Evolutionary conservation across 2,797 vertebrate species (phyloP).

Genomic region (Protosalanx chinensis): DNA sequence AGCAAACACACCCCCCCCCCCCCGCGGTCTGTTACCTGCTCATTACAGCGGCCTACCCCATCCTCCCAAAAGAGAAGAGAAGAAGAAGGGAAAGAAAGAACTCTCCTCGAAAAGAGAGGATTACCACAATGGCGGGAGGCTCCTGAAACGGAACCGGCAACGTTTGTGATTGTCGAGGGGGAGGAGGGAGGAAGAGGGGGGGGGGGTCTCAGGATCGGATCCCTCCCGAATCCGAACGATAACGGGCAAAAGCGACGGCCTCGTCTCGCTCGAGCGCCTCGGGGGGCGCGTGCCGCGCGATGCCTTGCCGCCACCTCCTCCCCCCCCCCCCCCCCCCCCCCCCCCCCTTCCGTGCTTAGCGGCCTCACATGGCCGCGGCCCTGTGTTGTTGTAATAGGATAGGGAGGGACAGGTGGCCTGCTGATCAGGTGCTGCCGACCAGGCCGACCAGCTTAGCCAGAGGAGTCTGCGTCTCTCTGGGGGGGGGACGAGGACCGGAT

Average conservation of each 20-base stretch:
- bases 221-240: background rate
- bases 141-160: background rate
- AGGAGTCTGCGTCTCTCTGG: background rate
- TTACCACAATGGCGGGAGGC: background rate
- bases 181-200: background rate
- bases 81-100: too few relatives aligned
- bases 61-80: too few relatives aligned
- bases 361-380: slow-evolving; percentile 32
- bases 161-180: background rate
- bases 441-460: too few relatives aligned
- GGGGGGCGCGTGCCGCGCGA: slow-evolving; percentile 12
- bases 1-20: background rate
- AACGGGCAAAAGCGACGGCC: background rate
- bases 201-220: background rate
- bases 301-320: slow-evolving; percentile 18
- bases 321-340: too few relatives aligned
- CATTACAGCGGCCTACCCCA: background rate
- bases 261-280: background rate
- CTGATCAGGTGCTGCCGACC: slow-evolving; percentile 63
- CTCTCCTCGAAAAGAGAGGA: background rate
- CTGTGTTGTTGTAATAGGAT: slow-evolving; percentile 47
- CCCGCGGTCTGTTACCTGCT: background rate
- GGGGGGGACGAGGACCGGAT: too few relatives aligned
- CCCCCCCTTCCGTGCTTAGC: slow-evolving; percentile 25
- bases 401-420: slow-evolving; percentile 69